Percentiles rank a stretch among this genome's conserved stretches.
Evolutionary conservation across 2,888 invertebrate genomes (phyloP).

Genomic region (Dugesia japonica): DNA sequence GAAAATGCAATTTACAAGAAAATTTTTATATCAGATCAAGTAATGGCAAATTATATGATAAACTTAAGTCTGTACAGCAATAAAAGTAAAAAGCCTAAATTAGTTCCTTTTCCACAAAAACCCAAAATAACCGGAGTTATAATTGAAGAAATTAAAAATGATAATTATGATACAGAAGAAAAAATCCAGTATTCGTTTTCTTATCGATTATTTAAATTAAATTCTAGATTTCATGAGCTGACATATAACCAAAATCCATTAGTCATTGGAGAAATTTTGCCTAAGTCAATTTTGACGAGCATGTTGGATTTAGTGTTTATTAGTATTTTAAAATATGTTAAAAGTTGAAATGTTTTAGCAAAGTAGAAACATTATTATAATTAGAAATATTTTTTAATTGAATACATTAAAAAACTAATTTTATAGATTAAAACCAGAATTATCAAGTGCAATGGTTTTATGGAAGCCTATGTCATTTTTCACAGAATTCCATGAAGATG

Average conservation of each 20-base stretch:
- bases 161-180: neutral
- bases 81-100: neutral
- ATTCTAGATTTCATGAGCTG: neutral
- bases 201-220: neutral
- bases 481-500: too few species aligned
- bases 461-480: too few species aligned
- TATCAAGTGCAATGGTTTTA: too few species aligned
- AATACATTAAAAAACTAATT: too few species aligned
- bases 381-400: too few species aligned
- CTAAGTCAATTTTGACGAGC: neutral
- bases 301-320: too few species aligned
- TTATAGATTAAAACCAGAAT: too few species aligned
- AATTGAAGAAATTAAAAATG: slow-evolving; percentile 5
- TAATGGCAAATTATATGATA: neutral
- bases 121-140: neutral
- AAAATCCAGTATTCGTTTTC: neutral
- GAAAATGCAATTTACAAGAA: neutral
- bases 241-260: neutral
- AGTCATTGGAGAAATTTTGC: neutral
- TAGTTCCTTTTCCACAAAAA: slow-evolving; percentile 8
- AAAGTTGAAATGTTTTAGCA: too few species aligned
- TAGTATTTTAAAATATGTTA: too few species aligned
- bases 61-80: neutral
- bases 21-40: slow-evolving; percentile 6
- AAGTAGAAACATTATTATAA: too few species aligned